Percentiles rank a stretch among this genome's conserved stretches.
phyloP scores from a whole-genome alignment of 2,797 vertebrate genomes.

The Sebastes taczanowskii region DNA sequence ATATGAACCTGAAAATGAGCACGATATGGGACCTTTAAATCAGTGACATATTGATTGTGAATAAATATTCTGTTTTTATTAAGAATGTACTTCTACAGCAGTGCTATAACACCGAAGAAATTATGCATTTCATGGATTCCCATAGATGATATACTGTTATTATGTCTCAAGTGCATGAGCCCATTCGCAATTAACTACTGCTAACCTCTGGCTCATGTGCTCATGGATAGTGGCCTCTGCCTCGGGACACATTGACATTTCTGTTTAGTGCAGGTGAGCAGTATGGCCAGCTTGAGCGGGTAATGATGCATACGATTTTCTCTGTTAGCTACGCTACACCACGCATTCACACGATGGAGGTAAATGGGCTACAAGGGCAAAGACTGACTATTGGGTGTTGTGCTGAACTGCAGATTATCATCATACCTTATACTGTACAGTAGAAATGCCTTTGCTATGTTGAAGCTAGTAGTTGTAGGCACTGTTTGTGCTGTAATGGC shows the following conservation, averaged over 20 bases:
- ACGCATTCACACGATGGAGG: slow-evolving; percentile 11
- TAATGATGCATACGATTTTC: slow-evolving; percentile 63
- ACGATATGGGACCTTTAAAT: background rate
- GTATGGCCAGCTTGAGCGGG: slow-evolving; percentile 24
- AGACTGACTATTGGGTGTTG: slow-evolving; percentile 24
- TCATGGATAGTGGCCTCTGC: slow-evolving; percentile 43
- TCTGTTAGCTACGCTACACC: slow-evolving; percentile 37
- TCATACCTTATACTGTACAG: background rate
- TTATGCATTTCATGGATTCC: background rate
- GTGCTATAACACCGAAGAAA: background rate
- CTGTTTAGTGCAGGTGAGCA: slow-evolving; percentile 34
- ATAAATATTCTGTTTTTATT: background rate
- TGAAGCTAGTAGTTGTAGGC: background rate
- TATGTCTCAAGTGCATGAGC: background rate
- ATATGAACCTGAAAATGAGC: too few species aligned
- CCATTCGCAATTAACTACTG: background rate
- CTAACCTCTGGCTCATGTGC: slow-evolving; percentile 24
- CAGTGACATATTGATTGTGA: slow-evolving; percentile 18
- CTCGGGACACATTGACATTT: slow-evolving; percentile 43
- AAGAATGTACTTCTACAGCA: background rate
- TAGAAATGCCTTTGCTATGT: background rate
- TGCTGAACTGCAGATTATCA: background rate
- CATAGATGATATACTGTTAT: background rate
- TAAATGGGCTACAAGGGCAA: slow-evolving; percentile 48
- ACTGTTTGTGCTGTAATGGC: background rate